Evolutionary conservation across 2,797 vertebrate species (phyloP), one percentile per base, ranked within the genome.

Genomic region (Poecile montanus): DNA sequence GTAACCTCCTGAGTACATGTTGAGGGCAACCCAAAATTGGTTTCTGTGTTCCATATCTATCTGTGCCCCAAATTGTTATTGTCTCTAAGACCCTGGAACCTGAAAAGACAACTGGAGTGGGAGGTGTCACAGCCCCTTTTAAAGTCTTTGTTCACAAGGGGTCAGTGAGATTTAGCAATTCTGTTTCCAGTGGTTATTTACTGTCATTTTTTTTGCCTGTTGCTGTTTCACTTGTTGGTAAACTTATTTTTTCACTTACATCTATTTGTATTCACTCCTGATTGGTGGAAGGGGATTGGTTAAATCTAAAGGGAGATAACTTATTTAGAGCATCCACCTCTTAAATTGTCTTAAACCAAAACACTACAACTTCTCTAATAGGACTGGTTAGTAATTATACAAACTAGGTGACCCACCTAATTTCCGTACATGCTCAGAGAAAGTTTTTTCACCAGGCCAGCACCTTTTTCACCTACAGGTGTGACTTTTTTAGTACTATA

Each of bases 41-140:
- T 58, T 51, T 22, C 32, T 51, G 21, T 32, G 21, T 60, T 60
- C 53, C 10, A 4, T 32, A 12, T 44, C 6, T 13, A 27, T 44
- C 38, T 18, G 26, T 36, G 38, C 15, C 21, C 8, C 22, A 44
- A 67, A 51, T 27, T 50, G 32, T 74, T 51, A 36, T 14, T 51
- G 11, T 50, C 5, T 42, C 30, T 42, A 27, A 58, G 82, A 58
- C 14, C 8, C 18, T 51, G 18, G 14, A 51, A 30, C 9, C 32
- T 36, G 26, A 44, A 66, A 51, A 51, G 14, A 44, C 32, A 50
- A 66, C 3, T 0, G 0, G 32, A 7, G 11, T 21, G 26, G 22
- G 21, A 44, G 8, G 22, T 36, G 11, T 32, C 61, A 42, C 0
- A 0, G 36, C 2, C 4, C 3, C 26, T 27, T 32, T 44, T 27